These are phyloP conservation scores for Limnephilus marmoratus DNA, from an alignment of 2,888 invertebrate species.

Conservation along the genomic window DNA sequence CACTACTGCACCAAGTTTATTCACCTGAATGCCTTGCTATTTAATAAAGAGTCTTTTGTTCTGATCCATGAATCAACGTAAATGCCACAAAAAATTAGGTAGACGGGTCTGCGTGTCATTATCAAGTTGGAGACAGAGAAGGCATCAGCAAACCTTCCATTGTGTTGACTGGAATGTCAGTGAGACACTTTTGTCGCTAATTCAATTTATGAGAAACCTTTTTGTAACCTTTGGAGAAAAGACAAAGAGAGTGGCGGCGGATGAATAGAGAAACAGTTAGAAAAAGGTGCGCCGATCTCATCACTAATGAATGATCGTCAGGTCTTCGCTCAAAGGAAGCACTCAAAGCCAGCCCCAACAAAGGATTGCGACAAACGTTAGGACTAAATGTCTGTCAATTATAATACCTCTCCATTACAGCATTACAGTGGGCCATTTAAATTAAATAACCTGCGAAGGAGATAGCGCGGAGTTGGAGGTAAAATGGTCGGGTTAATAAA, in stretches of 20 bases:
- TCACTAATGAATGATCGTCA: slow-evolving; percentile 29
- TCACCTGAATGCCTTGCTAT: not conserved
- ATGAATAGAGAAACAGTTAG: not conserved
- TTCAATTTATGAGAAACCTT: slow-evolving; percentile 7
- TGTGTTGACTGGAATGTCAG: not conserved
- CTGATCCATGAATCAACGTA: not conserved
- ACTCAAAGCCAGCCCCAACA: slow-evolving; percentile 26
- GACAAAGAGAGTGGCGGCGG: not conserved
- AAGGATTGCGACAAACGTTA: slow-evolving; percentile 2
- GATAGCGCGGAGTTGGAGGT: slow-evolving; percentile 10
- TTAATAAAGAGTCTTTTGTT: not conserved
- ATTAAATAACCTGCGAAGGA: slow-evolving; percentile 34
- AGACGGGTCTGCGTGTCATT: not conserved
- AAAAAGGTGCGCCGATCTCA: not conserved
- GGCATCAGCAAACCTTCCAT: not conserved
- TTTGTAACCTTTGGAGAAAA: slow-evolving; percentile 2
- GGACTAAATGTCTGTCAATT: slow-evolving; percentile 36
- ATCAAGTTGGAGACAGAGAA: not conserved
- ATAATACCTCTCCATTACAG: slow-evolving; percentile 5
- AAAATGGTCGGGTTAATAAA: slow-evolving; percentile 23
- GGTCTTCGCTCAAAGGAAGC: slow-evolving; percentile 23
- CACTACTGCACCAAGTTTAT: not conserved
- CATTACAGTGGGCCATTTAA: not conserved
- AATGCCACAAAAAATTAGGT: not conserved
- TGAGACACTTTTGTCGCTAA: slow-evolving; percentile 5